phyloP scores from a whole-genome alignment of 2,888 invertebrate species.

The Zygothrica quintamaculata region DNA sequence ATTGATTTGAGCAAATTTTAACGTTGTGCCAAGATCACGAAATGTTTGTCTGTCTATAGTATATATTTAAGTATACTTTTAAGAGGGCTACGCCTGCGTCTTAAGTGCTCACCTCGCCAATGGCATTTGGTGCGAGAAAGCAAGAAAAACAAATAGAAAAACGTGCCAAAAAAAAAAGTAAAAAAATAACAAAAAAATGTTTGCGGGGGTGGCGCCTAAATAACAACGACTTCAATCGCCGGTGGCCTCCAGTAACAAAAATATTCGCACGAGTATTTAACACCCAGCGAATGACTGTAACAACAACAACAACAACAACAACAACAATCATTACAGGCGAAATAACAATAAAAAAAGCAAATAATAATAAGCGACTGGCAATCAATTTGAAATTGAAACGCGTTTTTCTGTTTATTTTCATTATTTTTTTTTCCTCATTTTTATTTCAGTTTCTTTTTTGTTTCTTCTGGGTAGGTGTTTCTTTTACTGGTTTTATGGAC shows the following conservation, averaged over 20 bases:
- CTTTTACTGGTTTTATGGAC: slow-evolving; percentile 18
- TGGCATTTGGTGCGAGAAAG: slow-evolving; percentile 58
- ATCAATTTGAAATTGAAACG: slow-evolving; percentile 80
- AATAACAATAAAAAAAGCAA: slow-evolving; percentile 48
- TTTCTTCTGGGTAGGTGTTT: slow-evolving; percentile 59
- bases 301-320: slow-evolving; percentile 46
- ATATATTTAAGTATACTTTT: slow-evolving; percentile 38
- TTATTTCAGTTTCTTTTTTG: slow-evolving; percentile 34
- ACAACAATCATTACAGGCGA: slow-evolving; percentile 46
- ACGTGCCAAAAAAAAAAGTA: slow-evolving; percentile 31
- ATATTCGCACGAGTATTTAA: slow-evolving; percentile 79
- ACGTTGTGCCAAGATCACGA: slow-evolving; percentile 49
- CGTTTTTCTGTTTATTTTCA: slow-evolving; percentile 34
- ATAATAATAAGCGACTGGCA: slow-evolving; percentile 71
- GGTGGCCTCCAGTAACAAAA: slow-evolving; percentile 69
- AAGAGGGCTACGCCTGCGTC: slow-evolving; percentile 41
- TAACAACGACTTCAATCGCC: slow-evolving; percentile 19
- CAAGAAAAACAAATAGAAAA: slow-evolving; percentile 67
- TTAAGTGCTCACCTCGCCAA: slow-evolving; percentile 57
- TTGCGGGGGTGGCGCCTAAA: slow-evolving; percentile 71
- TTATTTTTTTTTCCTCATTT: slow-evolving; percentile 51
- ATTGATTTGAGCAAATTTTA: slow-evolving; percentile 55
- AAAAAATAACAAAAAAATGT: slow-evolving; percentile 8
- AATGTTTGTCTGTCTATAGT: slow-evolving; percentile 37
- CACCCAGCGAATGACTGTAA: slow-evolving; percentile 52